These are phyloP conservation scores for Acromyrmex charruanus DNA, from an alignment of 1,140 invertebrate species.

Conservation along the genomic window DNA sequence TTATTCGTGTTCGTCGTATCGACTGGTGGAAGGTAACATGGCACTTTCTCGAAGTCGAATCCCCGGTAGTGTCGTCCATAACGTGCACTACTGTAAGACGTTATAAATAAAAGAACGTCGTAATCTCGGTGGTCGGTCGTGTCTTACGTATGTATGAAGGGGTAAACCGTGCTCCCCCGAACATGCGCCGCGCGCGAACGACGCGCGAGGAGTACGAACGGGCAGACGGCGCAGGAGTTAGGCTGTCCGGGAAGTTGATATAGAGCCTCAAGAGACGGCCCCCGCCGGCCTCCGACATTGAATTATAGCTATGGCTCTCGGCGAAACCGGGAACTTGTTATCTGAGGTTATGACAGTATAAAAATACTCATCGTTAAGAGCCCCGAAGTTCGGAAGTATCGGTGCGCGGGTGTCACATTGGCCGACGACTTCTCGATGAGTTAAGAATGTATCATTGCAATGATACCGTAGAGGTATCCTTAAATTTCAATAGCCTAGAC, in stretches of 20 bases:
- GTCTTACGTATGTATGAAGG: constrained; percentile 78
- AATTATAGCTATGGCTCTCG: constrained; percentile 78
- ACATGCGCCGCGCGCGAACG: background rate
- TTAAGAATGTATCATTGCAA: constrained; percentile 41
- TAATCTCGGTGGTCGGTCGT: constrained; percentile 76
- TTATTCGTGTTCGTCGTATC: constrained; percentile 10
- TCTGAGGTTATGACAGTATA: constrained; percentile 80
- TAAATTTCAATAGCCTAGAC: background rate
- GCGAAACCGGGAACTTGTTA: constrained; percentile 81
- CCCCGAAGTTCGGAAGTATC: constrained; percentile 67
- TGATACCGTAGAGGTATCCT: background rate
- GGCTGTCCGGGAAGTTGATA: constrained; percentile 79
- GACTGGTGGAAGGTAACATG: constrained; percentile 48
- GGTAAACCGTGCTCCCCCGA: constrained; percentile 18
- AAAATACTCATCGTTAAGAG: constrained; percentile 80
- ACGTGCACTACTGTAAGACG: constrained; percentile 57
- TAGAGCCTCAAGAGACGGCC: constrained; percentile 78
- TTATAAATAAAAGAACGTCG: constrained; percentile 81
- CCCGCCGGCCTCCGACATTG: constrained; percentile 76
- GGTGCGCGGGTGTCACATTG: constrained; percentile 2
- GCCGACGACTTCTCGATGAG: constrained; percentile 27
- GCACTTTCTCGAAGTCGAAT: constrained; percentile 49
- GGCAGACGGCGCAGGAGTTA: constrained; percentile 66
- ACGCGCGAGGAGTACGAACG: background rate
- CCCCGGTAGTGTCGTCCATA: constrained; percentile 75